A percentile compares a stretch with the other conserved stretches of the same genome.
These are phyloP conservation scores for Conus ventricosus DNA, from an alignment of 1,140 invertebrate genomes.

Conservation along the genomic window DNA sequence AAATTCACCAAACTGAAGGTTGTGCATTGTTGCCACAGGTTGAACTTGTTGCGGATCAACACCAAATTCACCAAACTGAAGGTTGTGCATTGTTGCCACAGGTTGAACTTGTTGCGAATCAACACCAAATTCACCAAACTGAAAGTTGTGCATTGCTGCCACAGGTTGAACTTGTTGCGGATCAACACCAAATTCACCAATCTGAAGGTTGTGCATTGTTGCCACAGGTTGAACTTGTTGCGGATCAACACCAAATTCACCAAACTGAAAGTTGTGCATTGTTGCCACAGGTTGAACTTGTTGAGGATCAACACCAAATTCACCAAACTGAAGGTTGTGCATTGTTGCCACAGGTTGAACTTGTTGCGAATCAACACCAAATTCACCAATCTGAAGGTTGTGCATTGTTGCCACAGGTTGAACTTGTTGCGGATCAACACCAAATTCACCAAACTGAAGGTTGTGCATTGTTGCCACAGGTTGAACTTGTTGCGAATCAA, in stretches of 20 bases:
- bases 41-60: conserved; percentile 65
- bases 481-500: conserved; percentile 65
- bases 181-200: conserved; percentile 64
- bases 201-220: conserved; percentile 41
- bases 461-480: conserved; percentile 46
- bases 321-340: conserved; percentile 49
- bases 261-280: conserved; percentile 51
- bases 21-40: conserved; percentile 47
- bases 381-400: conserved; percentile 59
- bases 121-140: conserved; percentile 61
- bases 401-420: conserved; percentile 53
- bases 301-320: conserved; percentile 63
- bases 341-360: conserved; percentile 59
- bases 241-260: conserved; percentile 61
- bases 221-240: conserved; percentile 65
- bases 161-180: conserved; percentile 67
- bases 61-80: conserved; percentile 60
- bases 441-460: conserved; percentile 57
- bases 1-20: conserved; percentile 59
- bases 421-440: conserved; percentile 66
- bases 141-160: conserved; percentile 35
- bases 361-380: conserved; percentile 62
- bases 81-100: conserved; percentile 38
- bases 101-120: conserved; percentile 65
- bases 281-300: conserved; percentile 62